Evolutionary conservation across 2,888 invertebrate genomes (phyloP).

Genomic region (Rugalucina vietnamica): DNA sequence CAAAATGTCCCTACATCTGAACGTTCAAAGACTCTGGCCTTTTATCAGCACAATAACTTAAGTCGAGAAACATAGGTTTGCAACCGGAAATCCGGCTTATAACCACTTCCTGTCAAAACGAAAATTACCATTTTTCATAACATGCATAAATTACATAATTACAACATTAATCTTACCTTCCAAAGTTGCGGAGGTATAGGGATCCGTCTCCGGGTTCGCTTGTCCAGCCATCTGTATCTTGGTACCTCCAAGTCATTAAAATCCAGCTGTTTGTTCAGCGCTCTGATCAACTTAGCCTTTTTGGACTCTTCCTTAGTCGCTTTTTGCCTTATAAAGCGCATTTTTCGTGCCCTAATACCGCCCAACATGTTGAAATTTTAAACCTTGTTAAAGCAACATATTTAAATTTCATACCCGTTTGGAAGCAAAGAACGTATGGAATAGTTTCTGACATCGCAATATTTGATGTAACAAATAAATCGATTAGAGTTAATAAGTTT

Average conservation of each 20-base stretch:
- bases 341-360: neutral
- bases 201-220: neutral
- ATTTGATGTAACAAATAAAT: neutral
- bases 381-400: no score
- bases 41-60: no score
- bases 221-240: slow-evolving; percentile 33
- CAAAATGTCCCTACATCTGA: no score
- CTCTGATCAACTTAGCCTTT: slow-evolving; percentile 35
- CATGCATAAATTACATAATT: neutral
- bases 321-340: neutral
- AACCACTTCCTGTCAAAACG: no score
- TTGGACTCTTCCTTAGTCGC: slow-evolving; percentile 25
- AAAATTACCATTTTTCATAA: no score
- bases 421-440: no score
- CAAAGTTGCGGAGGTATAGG: slow-evolving; percentile 32
- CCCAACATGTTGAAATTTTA: neutral
- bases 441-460: no score
- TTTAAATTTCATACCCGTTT: no score
- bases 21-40: no score
- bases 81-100: no score
- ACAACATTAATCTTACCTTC: neutral
- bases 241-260: slow-evolving; percentile 20
- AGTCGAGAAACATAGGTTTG: no score
- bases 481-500: neutral
- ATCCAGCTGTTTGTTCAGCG: slow-evolving; percentile 44